Conservation (phyloP, 2,888 invertebrate species). For the Eilema caniola region DNA sequence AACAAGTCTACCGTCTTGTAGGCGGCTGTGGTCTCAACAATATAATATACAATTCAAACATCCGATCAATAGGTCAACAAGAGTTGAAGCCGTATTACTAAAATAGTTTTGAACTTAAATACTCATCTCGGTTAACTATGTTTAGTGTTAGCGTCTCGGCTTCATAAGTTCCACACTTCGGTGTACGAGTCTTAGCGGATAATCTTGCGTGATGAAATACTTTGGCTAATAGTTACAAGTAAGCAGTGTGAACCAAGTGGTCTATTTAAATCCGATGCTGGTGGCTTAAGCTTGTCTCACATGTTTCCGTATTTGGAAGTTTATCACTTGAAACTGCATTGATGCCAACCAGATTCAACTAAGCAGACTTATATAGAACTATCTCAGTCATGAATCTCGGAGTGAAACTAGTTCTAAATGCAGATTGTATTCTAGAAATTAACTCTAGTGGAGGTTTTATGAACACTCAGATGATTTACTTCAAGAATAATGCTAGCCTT, state of each 20-base stretch:
- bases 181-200: background rate
- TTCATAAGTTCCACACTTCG: background rate
- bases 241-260: background rate
- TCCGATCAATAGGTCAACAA: constrained; percentile 1
- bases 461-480: no score
- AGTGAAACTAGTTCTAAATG: no score
- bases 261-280: background rate
- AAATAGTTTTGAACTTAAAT: constrained; percentile 6
- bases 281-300: background rate
- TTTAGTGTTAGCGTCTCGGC: background rate
- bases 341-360: no score
- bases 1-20: no score
- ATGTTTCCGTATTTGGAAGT: background rate
- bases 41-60: background rate
- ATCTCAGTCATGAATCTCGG: no score
- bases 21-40: no score
- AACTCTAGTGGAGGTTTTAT: no score
- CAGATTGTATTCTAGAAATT: no score
- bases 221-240: background rate
- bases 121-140: background rate
- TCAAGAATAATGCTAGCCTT: no score
- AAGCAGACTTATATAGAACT: no score
- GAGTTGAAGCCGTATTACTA: constrained; percentile 2
- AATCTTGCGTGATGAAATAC: background rate
- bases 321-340: background rate